Evolutionary conservation across 2,797 vertebrate species (phyloP).

Genomic region (Sternotherus odoratus): DNA sequence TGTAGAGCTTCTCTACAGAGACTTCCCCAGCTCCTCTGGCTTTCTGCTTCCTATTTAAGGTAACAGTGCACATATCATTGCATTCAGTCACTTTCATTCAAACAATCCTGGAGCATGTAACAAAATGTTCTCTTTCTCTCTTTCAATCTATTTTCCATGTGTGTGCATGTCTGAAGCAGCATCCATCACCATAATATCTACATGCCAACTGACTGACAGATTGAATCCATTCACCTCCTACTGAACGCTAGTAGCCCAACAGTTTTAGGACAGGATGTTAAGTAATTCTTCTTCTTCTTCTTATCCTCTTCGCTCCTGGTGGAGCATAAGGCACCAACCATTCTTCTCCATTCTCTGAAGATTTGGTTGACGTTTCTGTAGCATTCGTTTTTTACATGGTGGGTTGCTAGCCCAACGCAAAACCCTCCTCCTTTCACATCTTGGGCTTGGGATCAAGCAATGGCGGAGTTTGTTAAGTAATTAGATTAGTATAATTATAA

Average conservation of each 20-base stretch:
- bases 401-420: too few species aligned
- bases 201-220: background rate
- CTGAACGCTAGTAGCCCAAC: background rate
- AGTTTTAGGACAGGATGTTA: background rate
- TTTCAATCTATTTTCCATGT: background rate
- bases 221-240: background rate
- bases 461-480: too few species aligned
- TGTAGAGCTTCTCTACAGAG: background rate
- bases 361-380: too few species aligned
- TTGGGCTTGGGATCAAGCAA: too few species aligned
- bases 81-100: background rate
- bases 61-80: background rate
- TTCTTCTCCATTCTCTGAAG: too few species aligned
- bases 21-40: background rate
- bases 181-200: accelerated
- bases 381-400: too few species aligned
- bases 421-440: too few species aligned
- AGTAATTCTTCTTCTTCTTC: too few species aligned
- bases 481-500: background rate
- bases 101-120: background rate
- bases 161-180: background rate
- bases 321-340: too few species aligned
- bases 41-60: background rate
- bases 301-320: too few species aligned
- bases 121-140: background rate